phyloP scores from a whole-genome alignment of 2,888 invertebrate species.

The Serripes groenlandicus region DNA sequence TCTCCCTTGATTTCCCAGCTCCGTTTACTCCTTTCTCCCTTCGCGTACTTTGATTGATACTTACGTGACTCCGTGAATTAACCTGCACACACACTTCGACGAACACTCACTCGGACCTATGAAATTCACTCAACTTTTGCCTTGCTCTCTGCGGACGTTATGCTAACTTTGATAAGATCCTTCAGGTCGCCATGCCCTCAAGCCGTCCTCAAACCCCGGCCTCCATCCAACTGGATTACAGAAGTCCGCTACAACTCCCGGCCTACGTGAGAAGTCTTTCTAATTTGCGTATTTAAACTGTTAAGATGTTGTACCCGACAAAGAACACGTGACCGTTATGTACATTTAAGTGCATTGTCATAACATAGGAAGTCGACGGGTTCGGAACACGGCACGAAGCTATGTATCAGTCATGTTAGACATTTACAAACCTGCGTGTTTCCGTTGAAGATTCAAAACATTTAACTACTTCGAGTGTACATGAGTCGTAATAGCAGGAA shows the following conservation, averaged over 20 bases:
- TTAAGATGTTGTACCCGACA: too few relatives aligned
- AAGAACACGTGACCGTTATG: too few relatives aligned
- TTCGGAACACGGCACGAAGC: too few relatives aligned
- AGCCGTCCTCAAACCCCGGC: slow-evolving; percentile 96
- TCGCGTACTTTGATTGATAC: not conserved
- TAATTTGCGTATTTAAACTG: not conserved
- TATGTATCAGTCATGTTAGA: too few relatives aligned
- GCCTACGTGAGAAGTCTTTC: slow-evolving; percentile 83
- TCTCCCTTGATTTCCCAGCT: not conserved
- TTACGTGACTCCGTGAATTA: not conserved
- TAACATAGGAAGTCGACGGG: too few relatives aligned
- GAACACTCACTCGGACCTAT: not conserved
- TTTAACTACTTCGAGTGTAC: too few relatives aligned
- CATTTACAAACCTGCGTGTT: too few relatives aligned
- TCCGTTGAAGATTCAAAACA: too few relatives aligned
- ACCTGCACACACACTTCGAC: too few relatives aligned
- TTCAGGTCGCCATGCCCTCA: slow-evolving; percentile 91
- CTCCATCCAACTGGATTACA: slow-evolving; percentile 99
- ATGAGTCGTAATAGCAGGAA: too few relatives aligned
- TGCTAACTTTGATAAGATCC: too few relatives aligned
- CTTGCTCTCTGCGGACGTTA: not conserved
- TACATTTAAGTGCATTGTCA: too few relatives aligned
- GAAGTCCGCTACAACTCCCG: slow-evolving; percentile 98
- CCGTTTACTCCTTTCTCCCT: not conserved
- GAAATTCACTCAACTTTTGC: not conserved